Conservation (phyloP, 64 coral and sea anemone genomes). For the Montipora efflorescens region DNA sequence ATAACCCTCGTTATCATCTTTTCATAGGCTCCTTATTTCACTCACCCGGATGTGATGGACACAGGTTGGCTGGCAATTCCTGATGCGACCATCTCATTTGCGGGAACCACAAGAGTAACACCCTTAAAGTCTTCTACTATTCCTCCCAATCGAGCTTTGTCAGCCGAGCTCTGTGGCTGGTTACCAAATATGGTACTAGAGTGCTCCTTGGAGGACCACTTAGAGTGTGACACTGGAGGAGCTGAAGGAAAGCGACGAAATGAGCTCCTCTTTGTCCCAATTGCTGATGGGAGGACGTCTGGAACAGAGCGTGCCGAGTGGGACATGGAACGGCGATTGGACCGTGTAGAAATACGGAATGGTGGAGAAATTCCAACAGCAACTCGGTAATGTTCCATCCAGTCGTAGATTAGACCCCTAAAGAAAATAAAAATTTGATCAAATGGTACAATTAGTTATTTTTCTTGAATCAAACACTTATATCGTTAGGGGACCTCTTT, state of each 20-base stretch:
- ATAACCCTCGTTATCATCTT: too few relatives aligned
- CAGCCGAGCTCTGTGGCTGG: slow-evolving; percentile 67
- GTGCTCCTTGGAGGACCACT: slow-evolving; percentile 11
- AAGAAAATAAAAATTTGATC: neutral
- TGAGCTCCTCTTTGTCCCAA: slow-evolving; percentile 24
- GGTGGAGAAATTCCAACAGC: slow-evolving; percentile 86
- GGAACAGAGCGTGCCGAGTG: slow-evolving; percentile 83
- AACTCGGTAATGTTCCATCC: slow-evolving; percentile 97
- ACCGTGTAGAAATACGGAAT: slow-evolving; percentile 53
- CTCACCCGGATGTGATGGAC: slow-evolving; percentile 62
- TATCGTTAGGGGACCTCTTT: too few relatives aligned
- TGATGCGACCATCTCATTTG: slow-evolving; percentile 39
- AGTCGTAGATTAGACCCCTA: slow-evolving; percentile 92
- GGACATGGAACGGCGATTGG: slow-evolving; percentile 64
- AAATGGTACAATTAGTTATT: too few relatives aligned
- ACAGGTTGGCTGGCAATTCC: slow-evolving; percentile 28
- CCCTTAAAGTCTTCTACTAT: slow-evolving; percentile 15
- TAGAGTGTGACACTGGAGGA: slow-evolving; percentile 72
- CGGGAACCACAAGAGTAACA: slow-evolving; percentile 63
- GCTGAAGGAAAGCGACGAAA: slow-evolving; percentile 83
- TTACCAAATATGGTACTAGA: slow-evolving; percentile 23
- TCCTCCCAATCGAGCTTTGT: slow-evolving; percentile 12
- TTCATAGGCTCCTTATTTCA: too few relatives aligned
- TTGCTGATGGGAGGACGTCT: slow-evolving; percentile 74
- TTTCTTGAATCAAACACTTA: too few relatives aligned